phyloP scores from a whole-genome alignment of 1,140 invertebrate species.

The Homarus americanus region DNA sequence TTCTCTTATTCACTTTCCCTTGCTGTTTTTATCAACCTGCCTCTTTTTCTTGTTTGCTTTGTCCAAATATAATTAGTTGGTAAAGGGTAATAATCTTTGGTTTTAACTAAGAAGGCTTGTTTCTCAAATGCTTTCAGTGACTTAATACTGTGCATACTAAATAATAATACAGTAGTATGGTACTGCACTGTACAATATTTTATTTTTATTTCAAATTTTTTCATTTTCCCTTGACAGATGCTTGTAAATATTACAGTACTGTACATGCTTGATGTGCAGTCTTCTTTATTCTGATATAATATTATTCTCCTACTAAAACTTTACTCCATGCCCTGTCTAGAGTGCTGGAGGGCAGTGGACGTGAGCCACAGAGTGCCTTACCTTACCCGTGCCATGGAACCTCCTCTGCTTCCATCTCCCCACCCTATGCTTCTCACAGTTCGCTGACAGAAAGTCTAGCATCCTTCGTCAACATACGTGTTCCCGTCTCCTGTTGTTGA shows the following conservation, averaged over 20 bases:
- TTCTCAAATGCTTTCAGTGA: no score
- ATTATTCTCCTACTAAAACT: conserved; percentile 8
- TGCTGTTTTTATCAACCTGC: no score
- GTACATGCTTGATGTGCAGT: neutral
- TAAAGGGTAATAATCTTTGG: no score
- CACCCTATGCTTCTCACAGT: conserved; percentile 40
- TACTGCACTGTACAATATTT: no score
- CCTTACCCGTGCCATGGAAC: conserved; percentile 42
- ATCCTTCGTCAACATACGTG: conserved; percentile 61
- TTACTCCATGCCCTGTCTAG: conserved; percentile 37
- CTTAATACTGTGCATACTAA: no score
- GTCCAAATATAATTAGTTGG: no score
- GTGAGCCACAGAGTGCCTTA: conserved; percentile 42
- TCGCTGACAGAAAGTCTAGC: conserved; percentile 56
- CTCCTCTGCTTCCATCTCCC: conserved; percentile 18
- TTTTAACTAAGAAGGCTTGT: no score
- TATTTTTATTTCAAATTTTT: no score
- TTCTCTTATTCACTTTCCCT: no score
- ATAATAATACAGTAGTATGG: no score
- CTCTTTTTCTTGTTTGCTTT: no score
- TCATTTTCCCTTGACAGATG: no score
- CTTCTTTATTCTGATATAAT: neutral
- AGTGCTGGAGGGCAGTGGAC: conserved; percentile 47
- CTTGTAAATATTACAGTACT: neutral
- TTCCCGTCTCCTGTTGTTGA: conserved; percentile 49